Evolutionary conservation across 1,140 invertebrate species (phyloP), one percentile per base, ranked within the genome.

Genomic region (Argopecten irradians): DNA sequence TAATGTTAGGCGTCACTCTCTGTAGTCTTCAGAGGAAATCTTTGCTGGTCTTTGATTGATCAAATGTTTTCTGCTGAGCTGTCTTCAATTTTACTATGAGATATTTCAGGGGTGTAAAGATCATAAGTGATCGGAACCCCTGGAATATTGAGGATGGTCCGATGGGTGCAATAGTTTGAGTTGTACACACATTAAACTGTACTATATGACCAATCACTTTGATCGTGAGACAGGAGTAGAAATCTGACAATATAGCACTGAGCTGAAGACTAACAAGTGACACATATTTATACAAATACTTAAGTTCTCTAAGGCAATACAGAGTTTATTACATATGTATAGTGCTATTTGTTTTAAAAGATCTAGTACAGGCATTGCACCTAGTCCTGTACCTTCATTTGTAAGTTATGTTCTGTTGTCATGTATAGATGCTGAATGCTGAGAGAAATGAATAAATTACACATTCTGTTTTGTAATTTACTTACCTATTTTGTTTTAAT

Each of bases 381-480:
- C 43, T 19, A 16, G 43, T 46, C 43, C 3, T 71, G 55, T 71
- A 28, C 11, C 22, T 22, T n/a, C n/a, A n/a, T n/a, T n/a, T 28
- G 5, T 28, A 5, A 28, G 55, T 71, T 7, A 71, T 46, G n/a
- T 71, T 71, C 55, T 71, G 22, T 71, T n/a, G 55, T 71, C 55
- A n/a, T n/a, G 55, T 71, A 28, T 71, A 71, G n/a, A 28, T 71
- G 55, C 43, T 46, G 43, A 46, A 39, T 71, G 5, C 22, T 28
- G n/a, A 71, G 55, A 71, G 55, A 28, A 71, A 28, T 71, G n/a
- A 71, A 71, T 71, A 71, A 71, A 71, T 71, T 71, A 71, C 55
- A 71, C 55, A 46, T 2, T 46, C 43, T 71, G 55, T 71, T 71
- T 71, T 71, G 55, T 71, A 71, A 71, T 71, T 71, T n/a, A 71